These are phyloP conservation scores for Drosophila affinis DNA, from an alignment of 2,888 invertebrate genomes.

Conservation along the genomic window DNA sequence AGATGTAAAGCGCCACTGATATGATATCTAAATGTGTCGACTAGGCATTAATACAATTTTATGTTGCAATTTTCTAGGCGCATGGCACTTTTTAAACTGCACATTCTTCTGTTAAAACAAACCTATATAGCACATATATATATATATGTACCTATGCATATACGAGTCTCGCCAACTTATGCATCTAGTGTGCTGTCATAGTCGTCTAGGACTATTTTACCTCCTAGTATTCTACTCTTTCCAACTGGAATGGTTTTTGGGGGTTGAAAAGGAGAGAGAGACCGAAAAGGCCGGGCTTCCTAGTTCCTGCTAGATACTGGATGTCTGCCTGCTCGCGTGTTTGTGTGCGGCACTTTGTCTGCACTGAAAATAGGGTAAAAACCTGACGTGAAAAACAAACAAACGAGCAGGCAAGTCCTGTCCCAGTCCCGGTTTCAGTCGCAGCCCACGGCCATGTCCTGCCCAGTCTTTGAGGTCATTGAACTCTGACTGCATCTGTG, in stretches of 20 bases:
- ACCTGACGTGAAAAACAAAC: slow-evolving; percentile 79
- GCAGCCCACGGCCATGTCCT: slow-evolving; percentile 32
- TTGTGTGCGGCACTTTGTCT: slow-evolving; percentile 49
- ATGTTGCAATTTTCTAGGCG: no score
- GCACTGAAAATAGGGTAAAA: slow-evolving; percentile 75
- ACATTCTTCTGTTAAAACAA: no score
- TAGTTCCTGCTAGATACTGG: slow-evolving; percentile 45
- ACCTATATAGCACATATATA: no score
- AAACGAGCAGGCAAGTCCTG: slow-evolving; percentile 56
- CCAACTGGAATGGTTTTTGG: slow-evolving; percentile 40
- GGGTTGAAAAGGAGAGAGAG: slow-evolving; percentile 44
- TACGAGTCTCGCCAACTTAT: not conserved
- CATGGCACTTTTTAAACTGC: no score
- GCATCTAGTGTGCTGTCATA: not conserved
- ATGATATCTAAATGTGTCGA: slow-evolving; percentile 25
- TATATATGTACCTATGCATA: no score
- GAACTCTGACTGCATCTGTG: slow-evolving; percentile 23
- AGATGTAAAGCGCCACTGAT: not conserved
- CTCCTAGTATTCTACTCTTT: not conserved
- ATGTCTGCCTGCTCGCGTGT: slow-evolving; percentile 15
- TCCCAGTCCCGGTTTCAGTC: slow-evolving; percentile 15
- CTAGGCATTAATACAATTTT: not conserved
- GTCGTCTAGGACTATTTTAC: not conserved
- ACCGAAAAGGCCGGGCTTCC: not conserved
- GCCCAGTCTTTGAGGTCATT: slow-evolving; percentile 36